Base-by-base conservation (phyloP, 92 coral and sea anemone species). In the Palythoa heliodiscus region DNA sequence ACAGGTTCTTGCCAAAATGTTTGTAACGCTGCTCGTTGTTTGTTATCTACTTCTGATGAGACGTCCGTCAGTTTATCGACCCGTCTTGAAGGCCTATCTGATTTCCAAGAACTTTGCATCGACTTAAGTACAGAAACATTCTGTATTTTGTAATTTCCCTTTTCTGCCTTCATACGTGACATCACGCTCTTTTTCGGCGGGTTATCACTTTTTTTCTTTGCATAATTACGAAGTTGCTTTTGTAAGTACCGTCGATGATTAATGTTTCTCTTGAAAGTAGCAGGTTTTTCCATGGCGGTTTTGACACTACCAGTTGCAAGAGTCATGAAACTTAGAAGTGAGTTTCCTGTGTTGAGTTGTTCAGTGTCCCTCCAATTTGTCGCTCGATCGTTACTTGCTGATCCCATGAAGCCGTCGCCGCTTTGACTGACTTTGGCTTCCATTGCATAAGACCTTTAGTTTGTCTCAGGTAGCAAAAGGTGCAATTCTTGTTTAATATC, bases 211-310 rank as follows among this genome's bases (percentile, higher is more conserved):
- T 92, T 94, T 72, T 93, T 84, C 87, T 94, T 94, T 52, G 95
- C 84, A 76, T 90, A 94, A 87, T 94, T 94, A 82, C 93, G 78
- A 50, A 94, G 88, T 82, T 97, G 99, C 76, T 97, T 97, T 70
- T 97, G 99, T 39, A 97, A 92, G 77, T 94, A 97, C 74, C 99
- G 82, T 11, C 99, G 93, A 78, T 97, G 99, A 86, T 97, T 97
- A 75, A 97, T 97, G 89, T 97, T 97, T 55, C 99, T 75, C 81
- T 97, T 97, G 84, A 97, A 97, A 83, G 93, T 97, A 54, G 98
- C 98, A 58, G 99, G 99, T 82, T 97, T 97, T 60, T 97, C 99
- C 82, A 97, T 82, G 54, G 99, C 99, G 11, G 95, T 91, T 78
- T 97, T 97, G 23, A 97, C 97, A 86, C 93, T 97, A 16, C 93